Percentiles rank a stretch among this genome's conserved stretches.
Evolutionary conservation across 2,888 invertebrate genomes (phyloP).

Genomic region (Meandrusa payeni): DNA sequence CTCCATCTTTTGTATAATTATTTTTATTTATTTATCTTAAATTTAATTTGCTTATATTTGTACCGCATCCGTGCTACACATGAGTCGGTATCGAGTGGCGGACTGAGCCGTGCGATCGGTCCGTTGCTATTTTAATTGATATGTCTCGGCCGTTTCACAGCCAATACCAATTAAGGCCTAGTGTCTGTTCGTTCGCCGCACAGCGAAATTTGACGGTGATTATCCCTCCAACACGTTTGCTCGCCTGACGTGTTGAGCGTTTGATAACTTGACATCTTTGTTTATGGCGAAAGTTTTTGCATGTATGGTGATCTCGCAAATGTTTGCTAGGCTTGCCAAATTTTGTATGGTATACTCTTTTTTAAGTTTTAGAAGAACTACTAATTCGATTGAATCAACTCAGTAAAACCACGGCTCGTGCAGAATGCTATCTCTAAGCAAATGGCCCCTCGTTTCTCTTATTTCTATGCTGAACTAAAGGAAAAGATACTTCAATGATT

Average conservation of each 20-base stretch:
- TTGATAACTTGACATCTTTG: background rate
- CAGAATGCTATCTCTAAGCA: too few relatives aligned
- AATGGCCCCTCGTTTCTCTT: too few relatives aligned
- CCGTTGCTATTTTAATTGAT: conserved; percentile 70
- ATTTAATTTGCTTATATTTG: background rate
- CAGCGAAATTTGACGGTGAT: conserved; percentile 12
- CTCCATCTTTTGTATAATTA: too few relatives aligned
- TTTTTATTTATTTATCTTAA: too few relatives aligned
- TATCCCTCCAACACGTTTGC: conserved; percentile 7
- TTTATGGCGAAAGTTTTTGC: background rate
- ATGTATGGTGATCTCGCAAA: background rate
- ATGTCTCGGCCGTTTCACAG: conserved; percentile 52
- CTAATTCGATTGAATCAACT: too few relatives aligned
- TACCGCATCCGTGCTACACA: conserved; percentile 28
- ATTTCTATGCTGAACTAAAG: too few relatives aligned
- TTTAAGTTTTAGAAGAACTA: too few relatives aligned
- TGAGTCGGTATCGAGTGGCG: conserved; percentile 31
- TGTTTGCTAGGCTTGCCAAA: background rate
- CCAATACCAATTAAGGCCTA: conserved; percentile 47
- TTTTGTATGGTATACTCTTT: too few relatives aligned
- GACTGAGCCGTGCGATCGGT: conserved; percentile 32
- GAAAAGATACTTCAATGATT: too few relatives aligned
- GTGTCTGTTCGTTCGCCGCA: conserved; percentile 7
- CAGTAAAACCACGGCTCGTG: too few relatives aligned
- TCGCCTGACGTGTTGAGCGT: conserved; percentile 1